A percentile compares a stretch with the other conserved stretches of the same genome.
phyloP scores from a whole-genome alignment of 2,888 invertebrate genomes.

The Tachystola acroxantha region DNA sequence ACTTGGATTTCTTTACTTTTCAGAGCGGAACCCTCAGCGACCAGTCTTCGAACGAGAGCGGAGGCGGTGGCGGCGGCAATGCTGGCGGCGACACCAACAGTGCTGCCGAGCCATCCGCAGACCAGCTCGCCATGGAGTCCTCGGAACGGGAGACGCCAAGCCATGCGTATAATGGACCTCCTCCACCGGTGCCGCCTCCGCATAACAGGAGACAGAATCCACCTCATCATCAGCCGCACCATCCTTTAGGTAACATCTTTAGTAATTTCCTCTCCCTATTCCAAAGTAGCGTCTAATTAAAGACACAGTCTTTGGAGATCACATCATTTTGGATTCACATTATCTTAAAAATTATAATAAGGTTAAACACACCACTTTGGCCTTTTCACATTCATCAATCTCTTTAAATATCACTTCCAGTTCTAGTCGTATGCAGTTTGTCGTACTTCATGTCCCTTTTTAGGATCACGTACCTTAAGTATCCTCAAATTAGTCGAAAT shows the following conservation, averaged over 20 bases:
- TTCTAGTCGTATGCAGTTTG: too few species aligned
- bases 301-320: too few species aligned
- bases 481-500: too few species aligned
- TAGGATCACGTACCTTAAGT: too few species aligned
- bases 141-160: constrained; percentile 79
- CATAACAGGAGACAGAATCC: constrained; percentile 87
- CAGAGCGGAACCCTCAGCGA: constrained; percentile 65
- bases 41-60: constrained; percentile 68
- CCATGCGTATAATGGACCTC: constrained; percentile 72
- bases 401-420: too few species aligned
- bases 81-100: constrained; percentile 76
- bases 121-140: constrained; percentile 86
- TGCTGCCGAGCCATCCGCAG: constrained; percentile 75
- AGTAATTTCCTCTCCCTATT: background rate
- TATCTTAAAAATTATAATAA: too few species aligned
- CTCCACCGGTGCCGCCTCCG: constrained; percentile 79
- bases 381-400: too few species aligned
- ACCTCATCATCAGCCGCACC: constrained; percentile 80
- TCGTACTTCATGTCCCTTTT: too few species aligned
- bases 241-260: constrained; percentile 53
- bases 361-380: too few species aligned
- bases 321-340: too few species aligned
- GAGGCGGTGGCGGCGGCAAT: constrained; percentile 75
- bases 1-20: constrained; percentile 19
- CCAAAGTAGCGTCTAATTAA: too few species aligned